phyloP scores from a whole-genome alignment of 2,113 vertebrate species.

The Bambusicola thoracicus region DNA sequence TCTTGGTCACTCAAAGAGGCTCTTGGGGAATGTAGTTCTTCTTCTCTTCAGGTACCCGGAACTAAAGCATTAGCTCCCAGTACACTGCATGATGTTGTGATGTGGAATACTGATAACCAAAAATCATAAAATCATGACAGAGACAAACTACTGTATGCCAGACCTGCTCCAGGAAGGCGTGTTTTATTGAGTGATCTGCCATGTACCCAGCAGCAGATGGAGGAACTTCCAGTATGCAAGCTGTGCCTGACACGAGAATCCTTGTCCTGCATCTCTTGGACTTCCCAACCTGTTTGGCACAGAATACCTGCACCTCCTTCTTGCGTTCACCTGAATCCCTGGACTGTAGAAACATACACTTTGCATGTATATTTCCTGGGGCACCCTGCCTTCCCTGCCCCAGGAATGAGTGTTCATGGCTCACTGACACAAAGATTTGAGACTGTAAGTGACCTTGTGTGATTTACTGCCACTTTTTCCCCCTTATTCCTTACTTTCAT shows the following conservation, averaged over 20 bases:
- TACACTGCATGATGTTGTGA: too few species aligned
- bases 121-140: too few species aligned
- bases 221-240: background rate
- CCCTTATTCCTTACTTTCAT: background rate
- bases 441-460: background rate
- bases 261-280: background rate
- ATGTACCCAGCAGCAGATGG: background rate
- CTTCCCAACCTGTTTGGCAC: background rate
- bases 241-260: background rate
- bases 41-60: too few species aligned
- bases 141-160: background rate
- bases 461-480: background rate
- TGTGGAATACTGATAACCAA: too few species aligned
- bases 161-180: rapidly evolving
- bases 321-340: background rate
- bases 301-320: background rate
- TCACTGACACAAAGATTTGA: background rate
- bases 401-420: background rate
- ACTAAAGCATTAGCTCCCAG: too few species aligned
- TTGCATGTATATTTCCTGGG: rapidly evolving
- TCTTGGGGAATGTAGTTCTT: too few species aligned
- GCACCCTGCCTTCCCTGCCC: background rate
- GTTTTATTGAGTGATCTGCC: background rate
- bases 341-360: background rate
- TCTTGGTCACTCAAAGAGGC: too few species aligned